Conservation (phyloP, 1,140 invertebrate species). For the Bombus balteatus region DNA sequence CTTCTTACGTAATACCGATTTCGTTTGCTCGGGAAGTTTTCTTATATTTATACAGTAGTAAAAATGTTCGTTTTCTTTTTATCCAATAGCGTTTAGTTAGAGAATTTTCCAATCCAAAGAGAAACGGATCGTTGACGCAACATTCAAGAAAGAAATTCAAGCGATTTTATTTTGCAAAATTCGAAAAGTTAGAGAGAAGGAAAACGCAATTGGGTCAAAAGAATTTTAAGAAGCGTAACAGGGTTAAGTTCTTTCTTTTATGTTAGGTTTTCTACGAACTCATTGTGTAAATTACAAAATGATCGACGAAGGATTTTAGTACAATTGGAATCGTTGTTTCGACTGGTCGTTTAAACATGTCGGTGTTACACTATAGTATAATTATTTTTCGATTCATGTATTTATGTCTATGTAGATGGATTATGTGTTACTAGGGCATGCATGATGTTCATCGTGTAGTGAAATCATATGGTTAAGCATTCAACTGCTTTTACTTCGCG, state of each 20-base stretch:
- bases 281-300: neutral
- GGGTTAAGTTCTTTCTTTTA: neutral
- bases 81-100: neutral
- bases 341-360: neutral
- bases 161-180: neutral
- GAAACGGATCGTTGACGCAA: too few relatives aligned
- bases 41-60: too few relatives aligned
- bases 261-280: neutral
- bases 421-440: constrained; percentile 20
- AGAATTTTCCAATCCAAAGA: neutral
- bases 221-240: neutral
- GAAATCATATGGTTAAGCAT: neutral
- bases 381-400: neutral
- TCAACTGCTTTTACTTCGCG: neutral
- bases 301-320: neutral
- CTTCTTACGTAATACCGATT: neutral
- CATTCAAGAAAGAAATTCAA: neutral
- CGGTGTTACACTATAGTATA: neutral
- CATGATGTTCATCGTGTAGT: constrained; percentile 2
- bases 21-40: neutral
- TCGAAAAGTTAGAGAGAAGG: neutral
- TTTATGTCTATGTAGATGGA: constrained; percentile 8
- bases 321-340: neutral
- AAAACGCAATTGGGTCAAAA: neutral
- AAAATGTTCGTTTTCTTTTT: neutral